Evolutionary conservation across 2,888 invertebrate species (phyloP).

Genomic region (Synergus umbraculus): DNA sequence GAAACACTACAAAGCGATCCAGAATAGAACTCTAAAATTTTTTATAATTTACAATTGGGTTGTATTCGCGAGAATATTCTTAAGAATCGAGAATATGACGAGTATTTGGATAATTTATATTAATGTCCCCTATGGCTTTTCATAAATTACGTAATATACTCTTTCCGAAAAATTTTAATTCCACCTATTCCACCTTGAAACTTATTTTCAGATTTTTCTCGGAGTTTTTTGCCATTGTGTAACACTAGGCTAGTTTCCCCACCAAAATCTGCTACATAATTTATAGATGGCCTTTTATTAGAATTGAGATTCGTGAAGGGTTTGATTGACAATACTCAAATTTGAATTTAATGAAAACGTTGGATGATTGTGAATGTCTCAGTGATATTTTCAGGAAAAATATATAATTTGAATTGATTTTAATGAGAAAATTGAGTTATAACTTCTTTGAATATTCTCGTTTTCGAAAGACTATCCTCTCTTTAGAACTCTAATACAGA

Average conservation of each 20-base stretch:
- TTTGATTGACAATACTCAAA: slow-evolving; percentile 35
- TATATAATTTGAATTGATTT: not conserved
- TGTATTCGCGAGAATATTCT: slow-evolving; percentile 47
- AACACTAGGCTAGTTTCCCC: no score
- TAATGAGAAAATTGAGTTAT: not conserved
- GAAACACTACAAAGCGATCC: slow-evolving; percentile 78
- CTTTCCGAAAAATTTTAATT: no score
- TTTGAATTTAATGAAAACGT: slow-evolving; percentile 7
- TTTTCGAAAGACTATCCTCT: not conserved
- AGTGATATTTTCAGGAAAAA: not conserved
- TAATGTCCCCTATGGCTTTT: not conserved
- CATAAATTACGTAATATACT: no score
- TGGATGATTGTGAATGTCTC: not conserved
- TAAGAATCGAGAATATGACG: slow-evolving; percentile 31
- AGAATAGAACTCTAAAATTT: slow-evolving; percentile 60
- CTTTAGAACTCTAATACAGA: not conserved
- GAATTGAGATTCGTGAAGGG: no score
- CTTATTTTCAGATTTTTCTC: no score
- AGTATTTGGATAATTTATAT: slow-evolving; percentile 44
- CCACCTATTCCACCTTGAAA: no score
- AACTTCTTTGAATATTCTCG: not conserved
- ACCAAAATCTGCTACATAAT: no score
- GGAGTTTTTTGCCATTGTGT: no score
- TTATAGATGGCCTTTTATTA: no score
- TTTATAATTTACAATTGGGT: slow-evolving; percentile 44